phyloP scores from a whole-genome alignment of 2,797 vertebrate species.

The Kryptopterus vitreolus region DNA sequence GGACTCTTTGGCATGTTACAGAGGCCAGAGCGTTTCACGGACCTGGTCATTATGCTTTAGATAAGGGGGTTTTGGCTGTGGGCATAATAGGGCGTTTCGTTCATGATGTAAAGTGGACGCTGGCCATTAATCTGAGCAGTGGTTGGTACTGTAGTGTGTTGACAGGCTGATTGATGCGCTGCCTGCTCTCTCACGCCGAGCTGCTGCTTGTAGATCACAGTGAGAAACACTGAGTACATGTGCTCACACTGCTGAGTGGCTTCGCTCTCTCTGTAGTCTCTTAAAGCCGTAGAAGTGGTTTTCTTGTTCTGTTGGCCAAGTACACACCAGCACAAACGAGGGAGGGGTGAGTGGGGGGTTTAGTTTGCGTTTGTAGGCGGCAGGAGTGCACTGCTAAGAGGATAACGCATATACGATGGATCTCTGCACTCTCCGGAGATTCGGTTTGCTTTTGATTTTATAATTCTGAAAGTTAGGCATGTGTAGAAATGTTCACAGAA shows the following conservation, averaged over 20 bases:
- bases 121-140: conserved; percentile 71
- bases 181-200: conserved; percentile 60
- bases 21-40: conserved; percentile 20
- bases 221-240: conserved; percentile 77
- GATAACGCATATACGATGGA: neutral
- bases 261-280: conserved; percentile 36
- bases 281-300: conserved; percentile 15
- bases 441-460: neutral
- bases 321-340: neutral
- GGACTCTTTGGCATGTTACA: conserved; percentile 27
- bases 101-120: conserved; percentile 72
- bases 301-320: neutral
- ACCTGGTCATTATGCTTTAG: conserved; percentile 41
- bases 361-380: neutral
- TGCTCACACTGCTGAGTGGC: conserved; percentile 62
- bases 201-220: conserved; percentile 69
- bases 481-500: neutral
- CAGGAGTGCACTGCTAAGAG: neutral
- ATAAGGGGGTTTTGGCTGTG: conserved; percentile 35
- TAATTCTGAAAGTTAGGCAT: neutral
- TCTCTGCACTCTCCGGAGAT: neutral
- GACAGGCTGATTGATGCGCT: conserved; percentile 71
- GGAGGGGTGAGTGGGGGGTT: neutral
- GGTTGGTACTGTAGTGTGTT: conserved; percentile 67
- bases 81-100: conserved; percentile 52